Conservation (phyloP, 2,888 invertebrate species). For the Malthinus flaveolus region DNA sequence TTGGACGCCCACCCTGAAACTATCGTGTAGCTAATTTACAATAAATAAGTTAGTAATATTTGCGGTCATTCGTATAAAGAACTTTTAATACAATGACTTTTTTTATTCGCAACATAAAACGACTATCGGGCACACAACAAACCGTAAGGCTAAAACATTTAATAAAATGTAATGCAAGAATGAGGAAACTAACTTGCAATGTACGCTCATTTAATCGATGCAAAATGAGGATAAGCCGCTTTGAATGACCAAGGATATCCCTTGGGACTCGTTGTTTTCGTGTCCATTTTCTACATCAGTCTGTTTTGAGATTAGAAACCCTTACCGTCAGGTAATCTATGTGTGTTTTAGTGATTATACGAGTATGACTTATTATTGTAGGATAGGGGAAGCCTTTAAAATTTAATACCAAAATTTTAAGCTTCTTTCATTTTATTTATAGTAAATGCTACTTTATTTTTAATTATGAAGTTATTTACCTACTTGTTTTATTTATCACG, state of each 20-base stretch:
- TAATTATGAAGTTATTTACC: no score
- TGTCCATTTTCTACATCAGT: slow-evolving; percentile 27
- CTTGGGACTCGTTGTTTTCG: slow-evolving; percentile 25
- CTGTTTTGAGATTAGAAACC: slow-evolving; percentile 26
- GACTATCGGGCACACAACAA: slow-evolving; percentile 9
- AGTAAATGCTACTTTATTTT: no score
- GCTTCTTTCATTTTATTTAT: no score
- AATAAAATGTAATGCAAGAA: slow-evolving; percentile 30
- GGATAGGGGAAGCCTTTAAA: not conserved
- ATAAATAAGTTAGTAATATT: no score
- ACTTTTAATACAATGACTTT: no score
- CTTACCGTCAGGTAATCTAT: slow-evolving; percentile 27
- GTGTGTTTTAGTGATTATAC: slow-evolving; percentile 18
- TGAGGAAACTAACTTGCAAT: slow-evolving; percentile 31
- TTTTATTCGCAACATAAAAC: no score
- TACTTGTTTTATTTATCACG: no score
- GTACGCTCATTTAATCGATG: slow-evolving; percentile 25
- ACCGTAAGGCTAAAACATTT: slow-evolving; percentile 26
- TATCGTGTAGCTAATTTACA: no score
- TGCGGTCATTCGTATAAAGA: no score
- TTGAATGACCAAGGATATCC: slow-evolving; percentile 28
- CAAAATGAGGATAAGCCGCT: slow-evolving; percentile 30
- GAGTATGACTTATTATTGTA: slow-evolving; percentile 11
- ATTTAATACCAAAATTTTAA: no score
- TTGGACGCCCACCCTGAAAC: no score